A percentile compares a stretch with the other conserved stretches of the same genome.
phyloP scores from a whole-genome alignment of 2,113 vertebrate genomes.

The Psephotus haematonotus region DNA sequence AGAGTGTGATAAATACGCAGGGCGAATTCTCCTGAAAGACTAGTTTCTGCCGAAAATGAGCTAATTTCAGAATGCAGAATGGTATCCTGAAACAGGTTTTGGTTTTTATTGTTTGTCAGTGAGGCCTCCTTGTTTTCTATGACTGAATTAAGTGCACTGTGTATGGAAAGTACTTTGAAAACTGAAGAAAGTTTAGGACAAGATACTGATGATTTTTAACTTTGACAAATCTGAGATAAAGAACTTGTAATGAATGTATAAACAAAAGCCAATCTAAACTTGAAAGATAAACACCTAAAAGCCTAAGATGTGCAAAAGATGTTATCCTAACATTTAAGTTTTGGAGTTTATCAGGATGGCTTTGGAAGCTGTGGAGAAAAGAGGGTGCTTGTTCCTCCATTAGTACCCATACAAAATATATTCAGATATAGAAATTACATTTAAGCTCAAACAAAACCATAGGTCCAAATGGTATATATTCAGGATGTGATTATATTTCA shows the following conservation, averaged over 20 bases:
- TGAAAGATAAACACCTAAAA: background rate
- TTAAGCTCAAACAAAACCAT: background rate
- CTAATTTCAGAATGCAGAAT: background rate
- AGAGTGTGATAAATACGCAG: background rate
- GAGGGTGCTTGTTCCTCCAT: background rate
- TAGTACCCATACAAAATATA: background rate
- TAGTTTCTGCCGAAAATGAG: background rate
- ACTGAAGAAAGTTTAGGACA: background rate
- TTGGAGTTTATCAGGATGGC: background rate
- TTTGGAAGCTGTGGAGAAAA: background rate
- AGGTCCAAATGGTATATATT: background rate
- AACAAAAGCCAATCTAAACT: background rate
- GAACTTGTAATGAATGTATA: background rate
- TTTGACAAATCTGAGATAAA: background rate
- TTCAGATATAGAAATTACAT: background rate
- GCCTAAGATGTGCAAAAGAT: background rate
- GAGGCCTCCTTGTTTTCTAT: background rate
- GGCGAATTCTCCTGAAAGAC: background rate
- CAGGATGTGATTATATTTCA: background rate
- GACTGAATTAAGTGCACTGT: background rate
- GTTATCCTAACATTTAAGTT: background rate
- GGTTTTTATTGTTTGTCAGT: background rate
- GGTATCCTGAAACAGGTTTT: background rate
- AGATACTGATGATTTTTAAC: background rate
- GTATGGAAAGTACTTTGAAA: background rate